Conservation (phyloP, 1,140 invertebrate species). For the Druon quercuslanigerum region DNA sequence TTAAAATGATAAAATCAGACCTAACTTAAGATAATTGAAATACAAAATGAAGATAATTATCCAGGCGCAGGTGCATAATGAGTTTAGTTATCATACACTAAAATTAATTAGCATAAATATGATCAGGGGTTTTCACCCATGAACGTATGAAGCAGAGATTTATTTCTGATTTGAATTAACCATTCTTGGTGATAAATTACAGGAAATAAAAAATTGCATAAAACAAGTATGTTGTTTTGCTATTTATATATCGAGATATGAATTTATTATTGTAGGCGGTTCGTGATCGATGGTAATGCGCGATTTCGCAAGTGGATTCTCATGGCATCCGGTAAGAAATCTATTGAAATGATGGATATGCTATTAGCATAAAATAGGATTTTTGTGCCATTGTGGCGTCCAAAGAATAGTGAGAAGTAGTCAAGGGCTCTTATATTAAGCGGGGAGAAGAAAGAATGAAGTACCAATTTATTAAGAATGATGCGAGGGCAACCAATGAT, state of each 20-base stretch:
- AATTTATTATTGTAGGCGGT: slow-evolving; percentile 27
- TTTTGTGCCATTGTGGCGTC: slow-evolving; percentile 2
- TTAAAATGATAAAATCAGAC: not conserved
- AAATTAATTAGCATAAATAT: slow-evolving; percentile 12
- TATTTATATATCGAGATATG: slow-evolving; percentile 30
- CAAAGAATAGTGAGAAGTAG: slow-evolving; percentile 21
- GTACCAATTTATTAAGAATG: slow-evolving; percentile 25
- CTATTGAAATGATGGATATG: slow-evolving; percentile 26
- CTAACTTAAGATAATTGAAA: not conserved
- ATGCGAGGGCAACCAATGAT: slow-evolving; percentile 23
- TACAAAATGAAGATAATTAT: not conserved
- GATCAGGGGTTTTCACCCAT: slow-evolving; percentile 24
- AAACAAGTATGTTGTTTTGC: slow-evolving; percentile 11
- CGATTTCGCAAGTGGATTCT: slow-evolving; percentile 20
- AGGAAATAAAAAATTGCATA: slow-evolving; percentile 12
- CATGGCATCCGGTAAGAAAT: slow-evolving; percentile 22
- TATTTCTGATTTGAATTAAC: slow-evolving; percentile 10
- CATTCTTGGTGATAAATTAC: slow-evolving; percentile 7
- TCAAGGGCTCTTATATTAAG: not conserved
- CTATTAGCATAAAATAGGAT: slow-evolving; percentile 9
- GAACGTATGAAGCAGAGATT: not conserved
- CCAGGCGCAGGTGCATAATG: not conserved
- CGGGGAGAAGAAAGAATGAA: slow-evolving; percentile 18
- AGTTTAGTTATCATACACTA: not conserved
- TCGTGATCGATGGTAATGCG: slow-evolving; percentile 1